Evolutionary conservation across 2,888 invertebrate species (phyloP), one percentile per base, ranked within the genome.

Genomic region (Conistra vaccinii): DNA sequence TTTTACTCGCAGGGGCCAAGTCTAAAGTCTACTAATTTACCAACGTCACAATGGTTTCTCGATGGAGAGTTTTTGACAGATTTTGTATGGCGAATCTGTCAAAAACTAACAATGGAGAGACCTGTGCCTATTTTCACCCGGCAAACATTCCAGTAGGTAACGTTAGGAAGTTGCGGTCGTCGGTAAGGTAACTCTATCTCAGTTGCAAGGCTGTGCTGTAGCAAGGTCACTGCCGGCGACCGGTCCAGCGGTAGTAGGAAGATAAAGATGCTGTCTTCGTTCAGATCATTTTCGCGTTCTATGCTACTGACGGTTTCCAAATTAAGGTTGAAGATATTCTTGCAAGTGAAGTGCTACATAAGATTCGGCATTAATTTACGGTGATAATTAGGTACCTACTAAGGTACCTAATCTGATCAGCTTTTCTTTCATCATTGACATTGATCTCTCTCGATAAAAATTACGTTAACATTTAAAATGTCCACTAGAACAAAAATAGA

Each of bases 161-260:
- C 70, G 66, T 72, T 69, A 73, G 66, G 75, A 68, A 83, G 81
- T 72, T 80, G 85, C 69, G 85, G 84, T 81, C 78, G 72, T 61
- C 62, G 9, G 61, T 90, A 91, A 92, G 9, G 61, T 91, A 91
- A 92, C 84, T 32, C 65, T 75, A 92, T 62, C 74, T 78, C 66
- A 57, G 72, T 48, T 42, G 81, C 89, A 88, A 91, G 92, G 92
- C 83, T 84, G 77, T 3, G 92, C 83, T 84, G 77, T 3, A 51
- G 68, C 77, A 91, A 93, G 93, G 92, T 90, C 90, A 90, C 86
- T 90, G 88, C 69, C 88, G 83, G 74, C 73, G 69, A 83, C 76
- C 80, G 76, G 80, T 81, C 75, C n/a, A 2, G n/a, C 14, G 69
- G 7, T 26, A 29, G 69, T 9, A 53, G 14, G 35, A 72, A 62